These are phyloP conservation scores for Microtus ochrogaster DNA, from an alignment of 2,113 vertebrate genomes.

Conservation along the genomic window DNA sequence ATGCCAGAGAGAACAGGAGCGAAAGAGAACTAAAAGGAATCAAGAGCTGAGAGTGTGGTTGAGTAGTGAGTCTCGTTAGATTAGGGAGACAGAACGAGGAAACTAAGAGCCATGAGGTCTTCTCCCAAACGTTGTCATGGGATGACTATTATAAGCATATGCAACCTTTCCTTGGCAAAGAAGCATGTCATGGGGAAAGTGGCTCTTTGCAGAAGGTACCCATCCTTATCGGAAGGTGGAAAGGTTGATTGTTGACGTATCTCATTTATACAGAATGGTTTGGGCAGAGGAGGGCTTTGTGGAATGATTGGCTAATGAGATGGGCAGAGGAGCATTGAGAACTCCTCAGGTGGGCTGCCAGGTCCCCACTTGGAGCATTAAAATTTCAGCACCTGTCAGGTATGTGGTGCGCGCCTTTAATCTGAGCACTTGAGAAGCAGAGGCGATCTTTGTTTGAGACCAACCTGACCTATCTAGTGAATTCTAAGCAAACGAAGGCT, in stretches of 20 bases:
- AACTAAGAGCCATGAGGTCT: background rate
- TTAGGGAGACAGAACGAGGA: background rate
- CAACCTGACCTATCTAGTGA: background rate
- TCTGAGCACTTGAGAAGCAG: background rate
- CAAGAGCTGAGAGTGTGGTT: background rate
- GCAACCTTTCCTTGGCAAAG: background rate
- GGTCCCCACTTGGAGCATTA: background rate
- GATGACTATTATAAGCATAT: background rate
- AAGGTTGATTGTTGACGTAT: background rate
- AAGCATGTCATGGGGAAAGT: background rate
- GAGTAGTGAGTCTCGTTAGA: background rate
- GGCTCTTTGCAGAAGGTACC: background rate
- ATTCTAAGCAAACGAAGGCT: background rate
- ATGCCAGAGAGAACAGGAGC: background rate
- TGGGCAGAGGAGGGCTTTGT: background rate
- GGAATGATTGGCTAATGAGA: background rate
- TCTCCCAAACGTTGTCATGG: background rate
- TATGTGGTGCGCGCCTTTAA: background rate
- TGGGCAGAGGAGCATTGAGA: background rate
- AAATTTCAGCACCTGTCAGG: background rate
- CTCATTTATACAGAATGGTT: background rate
- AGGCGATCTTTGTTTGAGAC: background rate
- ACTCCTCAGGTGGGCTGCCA: background rate
- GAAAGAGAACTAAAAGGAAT: background rate
- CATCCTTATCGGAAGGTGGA: background rate